Conservation (phyloP, 1,140 invertebrate species). For the Brachionus manjavacas region DNA sequence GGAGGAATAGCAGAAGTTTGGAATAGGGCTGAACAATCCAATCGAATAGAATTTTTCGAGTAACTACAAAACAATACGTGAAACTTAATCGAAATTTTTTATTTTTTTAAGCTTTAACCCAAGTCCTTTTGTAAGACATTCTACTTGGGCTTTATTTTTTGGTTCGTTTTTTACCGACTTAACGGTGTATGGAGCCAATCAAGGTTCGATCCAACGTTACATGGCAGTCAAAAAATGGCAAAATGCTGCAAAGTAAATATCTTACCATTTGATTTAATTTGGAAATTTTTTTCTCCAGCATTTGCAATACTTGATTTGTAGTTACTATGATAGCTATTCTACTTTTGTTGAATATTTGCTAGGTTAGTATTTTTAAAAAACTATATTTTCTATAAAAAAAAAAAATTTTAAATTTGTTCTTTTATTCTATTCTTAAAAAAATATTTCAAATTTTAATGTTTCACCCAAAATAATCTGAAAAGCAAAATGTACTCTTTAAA, state of each 20-base stretch:
- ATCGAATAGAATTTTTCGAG: constrained; percentile 35
- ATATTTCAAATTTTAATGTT: too few relatives aligned
- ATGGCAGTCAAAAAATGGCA: constrained; percentile 63
- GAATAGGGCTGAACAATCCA: background rate
- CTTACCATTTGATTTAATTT: background rate
- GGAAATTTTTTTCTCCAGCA: too few relatives aligned
- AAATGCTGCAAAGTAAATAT: constrained; percentile 44
- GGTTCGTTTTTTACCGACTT: constrained; percentile 86
- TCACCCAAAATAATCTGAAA: too few relatives aligned
- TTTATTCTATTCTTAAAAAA: too few relatives aligned
- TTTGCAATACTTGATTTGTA: too few relatives aligned
- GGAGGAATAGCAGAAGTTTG: constrained; percentile 52
- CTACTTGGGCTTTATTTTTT: constrained; percentile 78
- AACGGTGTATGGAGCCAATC: constrained; percentile 84
- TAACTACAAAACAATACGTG: background rate
- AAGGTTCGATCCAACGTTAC: constrained; percentile 86
- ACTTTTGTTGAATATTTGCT: too few relatives aligned
- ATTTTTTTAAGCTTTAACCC: constrained; percentile 60
- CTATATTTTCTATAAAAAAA: too few relatives aligned
- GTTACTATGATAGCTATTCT: too few relatives aligned
- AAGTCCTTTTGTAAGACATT: constrained; percentile 69
- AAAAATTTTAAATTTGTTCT: too few relatives aligned
- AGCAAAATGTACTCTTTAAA: too few relatives aligned
- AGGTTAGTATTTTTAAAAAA: too few relatives aligned
- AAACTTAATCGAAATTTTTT: background rate